Evolutionary conservation across 2,797 vertebrate genomes (phyloP).

Genomic region (Myiotriccus ornatus): DNA sequence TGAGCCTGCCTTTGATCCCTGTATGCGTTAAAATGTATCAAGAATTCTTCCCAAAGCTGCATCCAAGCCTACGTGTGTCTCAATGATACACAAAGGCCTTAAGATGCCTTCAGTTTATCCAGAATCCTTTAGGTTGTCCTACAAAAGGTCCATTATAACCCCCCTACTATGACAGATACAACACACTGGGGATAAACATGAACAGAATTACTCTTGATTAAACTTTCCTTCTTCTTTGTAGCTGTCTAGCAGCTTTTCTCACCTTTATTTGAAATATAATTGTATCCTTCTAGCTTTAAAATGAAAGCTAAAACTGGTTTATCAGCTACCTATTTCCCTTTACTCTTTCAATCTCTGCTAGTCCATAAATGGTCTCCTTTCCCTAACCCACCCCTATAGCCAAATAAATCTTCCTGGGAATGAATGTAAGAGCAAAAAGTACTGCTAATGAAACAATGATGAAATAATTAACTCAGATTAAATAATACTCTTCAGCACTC

Average conservation of each 20-base stretch:
- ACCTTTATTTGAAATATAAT: background rate
- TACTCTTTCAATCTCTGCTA: background rate
- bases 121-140: background rate
- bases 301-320: background rate
- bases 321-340: background rate
- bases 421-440: background rate
- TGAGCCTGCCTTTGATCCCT: rapidly evolving
- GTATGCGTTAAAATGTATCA: background rate
- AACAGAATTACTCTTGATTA: background rate
- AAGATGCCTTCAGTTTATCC: background rate
- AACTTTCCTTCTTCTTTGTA: background rate
- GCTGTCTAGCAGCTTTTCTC: background rate
- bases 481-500: background rate
- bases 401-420: background rate
- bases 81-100: background rate
- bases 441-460: background rate
- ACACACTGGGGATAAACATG: background rate
- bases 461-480: background rate
- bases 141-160: background rate
- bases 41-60: background rate
- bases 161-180: background rate
- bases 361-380: background rate
- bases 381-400: background rate
- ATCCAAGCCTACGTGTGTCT: background rate
- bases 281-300: background rate